Conservation (phyloP, 2,888 invertebrate genomes). For the Deilephila porcellus region DNA sequence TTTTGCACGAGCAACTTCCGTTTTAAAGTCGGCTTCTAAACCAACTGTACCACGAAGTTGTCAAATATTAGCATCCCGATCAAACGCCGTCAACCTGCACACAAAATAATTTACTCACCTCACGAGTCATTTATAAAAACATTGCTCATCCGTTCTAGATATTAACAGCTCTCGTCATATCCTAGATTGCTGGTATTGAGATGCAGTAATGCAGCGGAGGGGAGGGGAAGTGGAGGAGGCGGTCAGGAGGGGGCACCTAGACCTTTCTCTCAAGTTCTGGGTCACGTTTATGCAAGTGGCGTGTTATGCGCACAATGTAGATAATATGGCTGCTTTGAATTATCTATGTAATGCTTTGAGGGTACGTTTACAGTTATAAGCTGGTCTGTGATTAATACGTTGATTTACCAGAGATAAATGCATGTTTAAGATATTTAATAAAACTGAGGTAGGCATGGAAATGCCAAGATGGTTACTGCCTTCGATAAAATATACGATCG, state of each 20-base stretch:
- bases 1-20: too few species aligned
- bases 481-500: too few species aligned
- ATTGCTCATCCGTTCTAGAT: slow-evolving; percentile 40
- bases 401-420: neutral
- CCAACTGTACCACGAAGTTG: too few species aligned
- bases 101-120: too few species aligned
- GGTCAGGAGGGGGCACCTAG: slow-evolving; percentile 51
- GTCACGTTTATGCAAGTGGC: slow-evolving; percentile 73
- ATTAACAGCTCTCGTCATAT: slow-evolving; percentile 45
- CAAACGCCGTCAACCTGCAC: too few species aligned
- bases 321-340: neutral
- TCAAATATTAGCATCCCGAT: too few species aligned
- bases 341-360: neutral
- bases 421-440: neutral
- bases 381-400: neutral
- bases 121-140: neutral
- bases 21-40: too few species aligned
- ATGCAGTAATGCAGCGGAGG: slow-evolving; percentile 52
- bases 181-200: slow-evolving; percentile 55
- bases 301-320: neutral
- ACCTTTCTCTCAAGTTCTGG: slow-evolving; percentile 84
- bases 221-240: slow-evolving; percentile 36
- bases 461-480: too few species aligned
- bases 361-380: neutral
- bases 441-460: too few species aligned